Conservation (phyloP, 37 sponge, comb jelly and placozoan genomes). For the Aphrocallistes beatrix region DNA sequence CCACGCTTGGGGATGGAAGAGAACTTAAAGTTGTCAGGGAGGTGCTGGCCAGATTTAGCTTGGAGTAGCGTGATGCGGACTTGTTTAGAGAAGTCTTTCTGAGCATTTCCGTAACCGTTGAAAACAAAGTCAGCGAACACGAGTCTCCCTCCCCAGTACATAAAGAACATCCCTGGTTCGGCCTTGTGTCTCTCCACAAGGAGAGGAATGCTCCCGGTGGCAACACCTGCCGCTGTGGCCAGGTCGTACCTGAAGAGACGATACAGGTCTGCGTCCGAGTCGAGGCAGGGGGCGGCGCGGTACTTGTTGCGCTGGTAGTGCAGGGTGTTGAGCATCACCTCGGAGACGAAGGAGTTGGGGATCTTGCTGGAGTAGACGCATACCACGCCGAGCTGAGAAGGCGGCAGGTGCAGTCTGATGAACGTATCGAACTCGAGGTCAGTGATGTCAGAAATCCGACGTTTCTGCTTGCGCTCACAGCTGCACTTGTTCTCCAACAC, state of each 20-base stretch:
- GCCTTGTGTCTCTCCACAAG: conserved; percentile 66
- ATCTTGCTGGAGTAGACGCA: conserved; percentile 37
- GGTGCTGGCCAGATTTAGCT: neutral
- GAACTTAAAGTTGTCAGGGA: neutral
- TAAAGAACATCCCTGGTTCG: conserved; percentile 71
- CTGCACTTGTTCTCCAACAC: neutral
- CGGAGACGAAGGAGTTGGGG: conserved; percentile 39
- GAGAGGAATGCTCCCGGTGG: conserved; percentile 17
- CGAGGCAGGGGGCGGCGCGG: conserved; percentile 39
- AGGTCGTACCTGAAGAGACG: conserved; percentile 83
- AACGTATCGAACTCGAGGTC: conserved; percentile 78
- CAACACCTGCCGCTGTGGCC: conserved; percentile 26
- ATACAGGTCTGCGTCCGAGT: conserved; percentile 40
- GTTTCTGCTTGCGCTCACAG: conserved; percentile 59
- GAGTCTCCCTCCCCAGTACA: conserved; percentile 58
- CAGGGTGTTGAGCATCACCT: conserved; percentile 61
- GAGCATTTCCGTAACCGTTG: conserved; percentile 84
- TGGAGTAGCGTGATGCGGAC: conserved; percentile 27
- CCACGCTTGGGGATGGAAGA: neutral
- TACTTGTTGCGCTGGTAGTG: conserved; percentile 43
- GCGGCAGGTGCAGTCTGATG: conserved; percentile 50
- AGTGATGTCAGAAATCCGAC: conserved; percentile 37
- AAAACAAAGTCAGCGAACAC: conserved; percentile 69
- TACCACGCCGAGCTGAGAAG: conserved; percentile 56
- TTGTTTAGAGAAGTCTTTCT: conserved; percentile 81